A percentile compares a stretch with the other conserved stretches of the same genome.
Conservation (phyloP, 2,113 vertebrate species). For the Lycocorax pyrrhopterus region DNA sequence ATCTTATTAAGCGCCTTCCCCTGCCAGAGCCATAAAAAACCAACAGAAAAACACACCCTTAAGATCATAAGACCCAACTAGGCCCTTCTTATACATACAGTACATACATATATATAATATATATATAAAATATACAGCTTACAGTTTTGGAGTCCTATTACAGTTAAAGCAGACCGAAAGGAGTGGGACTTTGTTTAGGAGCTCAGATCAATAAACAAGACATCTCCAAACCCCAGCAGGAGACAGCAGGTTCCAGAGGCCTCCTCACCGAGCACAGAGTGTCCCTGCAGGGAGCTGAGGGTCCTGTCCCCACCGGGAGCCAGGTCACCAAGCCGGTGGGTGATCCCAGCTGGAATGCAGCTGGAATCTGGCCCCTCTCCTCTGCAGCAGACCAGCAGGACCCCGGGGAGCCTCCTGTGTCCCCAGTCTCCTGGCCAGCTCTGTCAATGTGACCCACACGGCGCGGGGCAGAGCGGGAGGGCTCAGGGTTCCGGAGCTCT, state of each 20-base stretch:
- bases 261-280: background rate
- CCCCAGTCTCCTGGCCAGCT: background rate
- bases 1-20: slow-evolving; percentile 36
- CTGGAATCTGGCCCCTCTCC: background rate
- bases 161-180: slow-evolving; percentile 65
- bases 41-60: slow-evolving; percentile 56
- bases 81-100: slow-evolving; percentile 73
- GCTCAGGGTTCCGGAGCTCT: background rate
- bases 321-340: background rate
- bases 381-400: background rate
- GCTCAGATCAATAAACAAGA: slow-evolving; percentile 28
- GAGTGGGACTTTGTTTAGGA: slow-evolving; percentile 55
- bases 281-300: background rate
- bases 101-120: slow-evolving; percentile 72
- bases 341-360: background rate
- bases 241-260: slow-evolving; percentile 35
- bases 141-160: slow-evolving; percentile 69
- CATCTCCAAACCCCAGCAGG: slow-evolving; percentile 12
- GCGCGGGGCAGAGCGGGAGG: background rate
- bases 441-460: background rate
- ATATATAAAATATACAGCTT: slow-evolving; percentile 74
- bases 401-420: background rate
- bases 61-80: slow-evolving; percentile 59
- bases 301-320: background rate
- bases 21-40: slow-evolving; percentile 57